phyloP scores from a whole-genome alignment of 2,797 vertebrate species.

The Enteromius treurensis region DNA sequence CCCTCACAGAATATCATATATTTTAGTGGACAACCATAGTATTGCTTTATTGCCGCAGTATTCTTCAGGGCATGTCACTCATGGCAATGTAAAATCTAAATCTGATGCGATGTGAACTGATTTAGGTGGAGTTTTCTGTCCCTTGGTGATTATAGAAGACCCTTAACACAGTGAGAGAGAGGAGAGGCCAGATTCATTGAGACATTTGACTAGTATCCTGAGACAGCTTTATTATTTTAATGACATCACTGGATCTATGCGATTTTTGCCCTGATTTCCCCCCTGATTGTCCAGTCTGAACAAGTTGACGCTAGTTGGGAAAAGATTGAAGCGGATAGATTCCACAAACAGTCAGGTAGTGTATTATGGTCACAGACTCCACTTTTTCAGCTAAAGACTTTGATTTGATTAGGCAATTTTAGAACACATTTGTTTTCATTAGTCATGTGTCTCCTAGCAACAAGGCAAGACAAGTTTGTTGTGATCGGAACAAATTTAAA shows the following conservation, averaged over 20 bases:
- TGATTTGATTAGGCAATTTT: too few species aligned
- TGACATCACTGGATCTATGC: conserved; percentile 49
- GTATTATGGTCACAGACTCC: too few species aligned
- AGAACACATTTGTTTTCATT: too few species aligned
- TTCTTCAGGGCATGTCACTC: neutral
- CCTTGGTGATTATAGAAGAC: neutral
- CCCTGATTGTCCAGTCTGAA: too few species aligned
- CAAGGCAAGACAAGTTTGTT: too few species aligned
- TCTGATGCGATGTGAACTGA: conserved; percentile 14
- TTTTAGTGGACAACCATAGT: neutral
- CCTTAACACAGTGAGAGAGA: conserved; percentile 1
- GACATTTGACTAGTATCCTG: conserved; percentile 49
- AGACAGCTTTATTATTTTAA: conserved; percentile 60
- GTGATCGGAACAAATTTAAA: too few species aligned
- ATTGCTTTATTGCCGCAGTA: conserved; percentile 10
- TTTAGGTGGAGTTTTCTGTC: conserved; percentile 18
- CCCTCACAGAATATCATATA: conserved; percentile 23
- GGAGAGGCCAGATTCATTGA: conserved; percentile 12
- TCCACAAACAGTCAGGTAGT: too few species aligned
- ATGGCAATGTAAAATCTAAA: conserved; percentile 4
- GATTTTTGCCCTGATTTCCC: too few species aligned
- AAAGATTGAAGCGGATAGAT: too few species aligned
- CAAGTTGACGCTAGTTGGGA: too few species aligned
- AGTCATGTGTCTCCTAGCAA: too few species aligned
- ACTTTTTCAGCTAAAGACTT: too few species aligned